Evolutionary conservation across 2,113 vertebrate species (phyloP).

Genomic region (Probosciger aterrimus): DNA sequence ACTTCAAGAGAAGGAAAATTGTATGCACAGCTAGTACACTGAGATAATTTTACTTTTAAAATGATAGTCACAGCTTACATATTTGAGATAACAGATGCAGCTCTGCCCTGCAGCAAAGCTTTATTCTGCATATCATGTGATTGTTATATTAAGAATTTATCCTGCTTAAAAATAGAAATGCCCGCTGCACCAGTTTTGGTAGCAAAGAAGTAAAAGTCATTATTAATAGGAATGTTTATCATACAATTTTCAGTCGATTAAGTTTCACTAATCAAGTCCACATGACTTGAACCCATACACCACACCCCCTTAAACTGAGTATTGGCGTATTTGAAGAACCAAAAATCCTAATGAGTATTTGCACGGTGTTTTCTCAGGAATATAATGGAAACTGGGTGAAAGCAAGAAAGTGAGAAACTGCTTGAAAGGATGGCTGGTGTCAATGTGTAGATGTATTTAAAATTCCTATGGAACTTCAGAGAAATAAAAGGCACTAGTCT

Average conservation of each 20-base stretch:
- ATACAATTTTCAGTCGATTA: background rate
- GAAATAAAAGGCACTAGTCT: background rate
- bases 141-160: background rate
- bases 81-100: constrained; percentile 31
- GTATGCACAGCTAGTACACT: background rate
- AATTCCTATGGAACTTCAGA: background rate
- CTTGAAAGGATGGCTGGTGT: background rate
- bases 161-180: constrained; percentile 31
- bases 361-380: background rate
- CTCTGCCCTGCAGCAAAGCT: constrained; percentile 17
- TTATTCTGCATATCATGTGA: background rate
- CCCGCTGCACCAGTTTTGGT: background rate
- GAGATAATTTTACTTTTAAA: constrained; percentile 28
- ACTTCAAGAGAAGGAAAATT: background rate
- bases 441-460: background rate
- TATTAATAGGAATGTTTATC: constrained; percentile 4
- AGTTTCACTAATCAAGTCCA: background rate
- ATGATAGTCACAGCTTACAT: background rate
- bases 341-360: background rate
- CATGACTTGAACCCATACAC: background rate
- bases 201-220: background rate
- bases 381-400: background rate
- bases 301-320: background rate
- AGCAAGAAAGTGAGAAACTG: background rate
- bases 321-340: background rate